A percentile compares a stretch with the other conserved stretches of the same genome.
Evolutionary conservation across 2,797 vertebrate species (phyloP).

Genomic region (Psittacula derbiana): DNA sequence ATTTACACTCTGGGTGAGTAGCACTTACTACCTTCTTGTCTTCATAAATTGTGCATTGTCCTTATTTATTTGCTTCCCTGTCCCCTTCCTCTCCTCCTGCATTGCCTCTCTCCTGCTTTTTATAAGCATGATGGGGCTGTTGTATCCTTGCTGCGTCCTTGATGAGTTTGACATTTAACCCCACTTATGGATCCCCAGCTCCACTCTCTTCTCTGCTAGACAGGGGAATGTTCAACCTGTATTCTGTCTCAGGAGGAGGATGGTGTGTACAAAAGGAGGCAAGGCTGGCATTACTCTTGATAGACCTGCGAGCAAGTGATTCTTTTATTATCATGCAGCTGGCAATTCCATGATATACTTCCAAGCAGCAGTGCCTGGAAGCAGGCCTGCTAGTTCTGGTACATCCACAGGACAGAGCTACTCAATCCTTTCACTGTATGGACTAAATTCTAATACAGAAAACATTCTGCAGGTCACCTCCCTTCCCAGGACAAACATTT

Average conservation of each 20-base stretch:
- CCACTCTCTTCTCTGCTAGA: background rate
- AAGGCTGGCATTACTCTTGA: background rate
- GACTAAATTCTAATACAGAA: background rate
- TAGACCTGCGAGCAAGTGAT: background rate
- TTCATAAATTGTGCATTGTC: slow-evolving; percentile 68
- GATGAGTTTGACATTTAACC: background rate
- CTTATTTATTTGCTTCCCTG: slow-evolving; percentile 61
- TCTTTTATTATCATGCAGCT: background rate
- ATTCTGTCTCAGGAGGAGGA: background rate
- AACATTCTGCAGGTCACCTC: background rate
- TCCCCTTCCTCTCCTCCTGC: slow-evolving; percentile 25
- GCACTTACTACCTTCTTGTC: slow-evolving; percentile 69
- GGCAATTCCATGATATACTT: background rate
- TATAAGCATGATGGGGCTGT: background rate
- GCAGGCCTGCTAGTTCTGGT: background rate
- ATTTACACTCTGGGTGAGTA: slow-evolving; percentile 63
- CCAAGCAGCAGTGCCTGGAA: background rate
- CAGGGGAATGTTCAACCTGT: background rate
- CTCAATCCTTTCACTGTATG: background rate
- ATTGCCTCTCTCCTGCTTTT: background rate
- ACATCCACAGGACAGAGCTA: background rate
- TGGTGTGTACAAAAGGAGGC: background rate
- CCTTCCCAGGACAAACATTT: background rate
- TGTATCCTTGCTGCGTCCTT: slow-evolving; percentile 4
- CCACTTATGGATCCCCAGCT: background rate